These are phyloP conservation scores for Oasisia sp. DNA, from an alignment of 2,888 invertebrate genomes.

Conservation along the genomic window DNA sequence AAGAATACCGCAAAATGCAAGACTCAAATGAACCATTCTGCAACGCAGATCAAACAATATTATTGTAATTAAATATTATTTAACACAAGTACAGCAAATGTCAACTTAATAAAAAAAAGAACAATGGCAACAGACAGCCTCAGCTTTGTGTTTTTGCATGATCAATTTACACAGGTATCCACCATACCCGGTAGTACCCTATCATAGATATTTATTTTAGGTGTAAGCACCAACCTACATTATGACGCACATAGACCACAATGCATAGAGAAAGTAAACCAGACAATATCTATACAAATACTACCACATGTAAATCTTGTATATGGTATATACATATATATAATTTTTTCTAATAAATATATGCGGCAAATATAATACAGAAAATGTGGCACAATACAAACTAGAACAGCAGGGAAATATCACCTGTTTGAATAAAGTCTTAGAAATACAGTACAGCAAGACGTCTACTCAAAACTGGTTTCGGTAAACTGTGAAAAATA, in stretches of 20 bases:
- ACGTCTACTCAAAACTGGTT: not conserved
- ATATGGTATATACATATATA: not conserved
- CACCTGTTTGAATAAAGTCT: no score
- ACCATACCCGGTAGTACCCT: not conserved
- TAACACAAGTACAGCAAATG: not conserved
- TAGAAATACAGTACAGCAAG: no score
- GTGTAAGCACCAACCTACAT: not conserved
- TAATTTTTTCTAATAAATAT: constrained; percentile 7
- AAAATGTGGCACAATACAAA: no score
- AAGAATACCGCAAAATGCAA: not conserved
- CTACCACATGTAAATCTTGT: not conserved
- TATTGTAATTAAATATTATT: not conserved
- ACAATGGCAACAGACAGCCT: not conserved
- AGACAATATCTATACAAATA: not conserved
- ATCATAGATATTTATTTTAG: not conserved
- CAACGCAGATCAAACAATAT: not conserved
- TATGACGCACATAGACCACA: not conserved
- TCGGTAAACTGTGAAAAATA: not conserved
- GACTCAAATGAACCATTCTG: not conserved
- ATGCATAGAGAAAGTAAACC: not conserved
- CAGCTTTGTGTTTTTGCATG: not conserved
- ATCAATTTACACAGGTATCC: no score
- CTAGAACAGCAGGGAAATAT: no score
- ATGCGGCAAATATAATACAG: not conserved
- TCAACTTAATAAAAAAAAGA: not conserved